A percentile compares a stretch with the other conserved stretches of the same genome.
phyloP scores from a whole-genome alignment of 2,113 vertebrate species.

The Columbina picui region DNA sequence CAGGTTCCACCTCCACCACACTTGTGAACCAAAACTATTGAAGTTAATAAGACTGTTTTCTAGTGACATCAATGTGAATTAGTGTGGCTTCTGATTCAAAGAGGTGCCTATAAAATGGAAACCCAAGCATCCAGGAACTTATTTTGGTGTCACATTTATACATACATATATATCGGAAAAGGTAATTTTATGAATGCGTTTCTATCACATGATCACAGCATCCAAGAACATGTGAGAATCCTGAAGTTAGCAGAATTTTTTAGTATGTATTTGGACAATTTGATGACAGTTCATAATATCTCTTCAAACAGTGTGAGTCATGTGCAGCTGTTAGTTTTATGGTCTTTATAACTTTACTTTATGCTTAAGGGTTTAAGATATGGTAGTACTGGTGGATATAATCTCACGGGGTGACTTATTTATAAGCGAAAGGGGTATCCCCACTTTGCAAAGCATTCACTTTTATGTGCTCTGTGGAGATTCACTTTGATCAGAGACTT shows the following conservation, averaged over 20 bases:
- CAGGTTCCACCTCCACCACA: too few relatives aligned
- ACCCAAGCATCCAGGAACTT: background rate
- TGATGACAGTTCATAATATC: background rate
- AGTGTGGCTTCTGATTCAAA: background rate
- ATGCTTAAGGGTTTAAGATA: background rate
- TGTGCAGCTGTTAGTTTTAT: background rate
- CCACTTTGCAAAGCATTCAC: background rate
- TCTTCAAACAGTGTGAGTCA: background rate
- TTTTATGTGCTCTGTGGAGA: background rate
- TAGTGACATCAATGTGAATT: background rate
- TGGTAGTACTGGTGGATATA: background rate
- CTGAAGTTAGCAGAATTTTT: background rate
- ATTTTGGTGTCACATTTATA: background rate
- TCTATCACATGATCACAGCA: background rate
- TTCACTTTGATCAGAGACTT: background rate
- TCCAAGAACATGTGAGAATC: background rate
- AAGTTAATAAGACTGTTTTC: background rate
- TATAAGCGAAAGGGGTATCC: background rate
- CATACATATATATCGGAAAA: background rate
- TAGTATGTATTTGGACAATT: background rate
- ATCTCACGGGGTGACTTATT: background rate
- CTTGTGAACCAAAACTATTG: background rate
- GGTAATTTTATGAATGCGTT: background rate
- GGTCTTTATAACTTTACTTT: background rate
- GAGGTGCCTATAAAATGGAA: background rate